Conservation (phyloP, 2,797 vertebrate species). For the Vipera latastei region DNA sequence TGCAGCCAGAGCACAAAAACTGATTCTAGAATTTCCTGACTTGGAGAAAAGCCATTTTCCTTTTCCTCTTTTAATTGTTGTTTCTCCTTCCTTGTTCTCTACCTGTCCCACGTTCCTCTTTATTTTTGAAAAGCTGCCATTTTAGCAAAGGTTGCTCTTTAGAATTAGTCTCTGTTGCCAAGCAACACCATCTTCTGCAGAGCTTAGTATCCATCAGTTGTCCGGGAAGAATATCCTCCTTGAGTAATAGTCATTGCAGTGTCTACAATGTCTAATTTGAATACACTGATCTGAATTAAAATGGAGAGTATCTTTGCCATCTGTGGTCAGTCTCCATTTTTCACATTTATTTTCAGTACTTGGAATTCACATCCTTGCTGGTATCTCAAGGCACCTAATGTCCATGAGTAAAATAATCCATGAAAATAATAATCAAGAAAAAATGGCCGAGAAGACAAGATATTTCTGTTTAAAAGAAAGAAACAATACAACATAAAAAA, state of each 20-base stretch:
- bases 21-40: not conserved
- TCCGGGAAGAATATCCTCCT: not conserved
- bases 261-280: not conserved
- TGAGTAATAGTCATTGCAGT: not conserved
- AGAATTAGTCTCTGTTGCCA: constrained; percentile 30
- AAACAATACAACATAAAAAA: not conserved
- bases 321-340: not conserved
- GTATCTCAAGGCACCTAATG: not conserved
- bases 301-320: not conserved
- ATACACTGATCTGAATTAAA: constrained; percentile 18
- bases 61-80: not conserved
- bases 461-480: not conserved
- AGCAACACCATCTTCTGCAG: constrained; percentile 17
- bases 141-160: constrained; percentile 16
- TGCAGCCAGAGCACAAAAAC: not conserved
- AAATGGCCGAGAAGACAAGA: not conserved
- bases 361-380: not conserved
- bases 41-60: not conserved
- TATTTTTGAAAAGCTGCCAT: not conserved
- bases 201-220: constrained; percentile 22
- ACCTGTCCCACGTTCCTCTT: not conserved
- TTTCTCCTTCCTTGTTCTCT: not conserved
- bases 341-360: not conserved
- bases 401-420: not conserved
- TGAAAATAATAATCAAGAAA: not conserved